These are phyloP conservation scores for Drosophila fungiperda DNA, from an alignment of 2,888 invertebrate species.

Conservation along the genomic window DNA sequence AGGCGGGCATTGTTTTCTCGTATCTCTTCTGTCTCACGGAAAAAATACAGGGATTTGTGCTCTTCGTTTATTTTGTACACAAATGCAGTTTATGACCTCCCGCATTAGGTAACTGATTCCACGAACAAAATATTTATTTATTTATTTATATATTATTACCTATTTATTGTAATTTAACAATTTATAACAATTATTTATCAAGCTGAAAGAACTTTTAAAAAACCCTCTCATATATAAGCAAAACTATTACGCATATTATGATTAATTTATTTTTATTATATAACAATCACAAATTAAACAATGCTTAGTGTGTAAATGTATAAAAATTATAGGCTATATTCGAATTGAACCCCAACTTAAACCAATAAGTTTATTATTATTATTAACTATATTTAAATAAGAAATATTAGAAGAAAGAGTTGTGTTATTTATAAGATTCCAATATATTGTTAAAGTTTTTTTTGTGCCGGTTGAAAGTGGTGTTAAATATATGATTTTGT, in stretches of 20 bases:
- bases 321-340: not conserved
- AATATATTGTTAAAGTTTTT: too few species aligned
- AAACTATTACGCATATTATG: not conserved
- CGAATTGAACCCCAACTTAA: not conserved
- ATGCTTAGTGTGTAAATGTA: not conserved
- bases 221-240: not conserved
- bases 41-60: conserved; percentile 88
- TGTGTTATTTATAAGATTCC: too few species aligned
- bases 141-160: too few species aligned
- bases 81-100: too few species aligned
- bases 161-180: too few species aligned
- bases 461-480: too few species aligned
- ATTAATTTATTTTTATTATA: not conserved
- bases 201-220: not conserved
- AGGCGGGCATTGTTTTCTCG: conserved; percentile 86
- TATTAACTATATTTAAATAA: not conserved
- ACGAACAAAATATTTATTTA: too few species aligned
- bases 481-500: not conserved
- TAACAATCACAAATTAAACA: not conserved
- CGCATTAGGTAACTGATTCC: too few species aligned
- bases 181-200: conserved; percentile 3
- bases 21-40: conserved; percentile 88
- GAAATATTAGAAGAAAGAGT: not conserved
- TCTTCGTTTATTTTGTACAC: conserved; percentile 87
- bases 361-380: not conserved